These are phyloP conservation scores for Fregetta grallaria DNA, from an alignment of 2,113 vertebrate species.

Conservation along the genomic window DNA sequence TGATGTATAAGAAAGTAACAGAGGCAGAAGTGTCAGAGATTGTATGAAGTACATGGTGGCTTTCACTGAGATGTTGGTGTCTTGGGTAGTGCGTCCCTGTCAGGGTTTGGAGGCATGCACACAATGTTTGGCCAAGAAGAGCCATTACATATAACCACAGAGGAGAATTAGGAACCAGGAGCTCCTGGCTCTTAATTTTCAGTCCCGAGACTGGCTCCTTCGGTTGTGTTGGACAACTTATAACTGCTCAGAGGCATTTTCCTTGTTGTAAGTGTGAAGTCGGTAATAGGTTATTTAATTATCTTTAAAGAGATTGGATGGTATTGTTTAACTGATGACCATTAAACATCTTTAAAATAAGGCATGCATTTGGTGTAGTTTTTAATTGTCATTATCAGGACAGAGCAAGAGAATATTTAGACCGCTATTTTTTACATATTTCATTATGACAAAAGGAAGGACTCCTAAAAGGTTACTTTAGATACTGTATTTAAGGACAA, in stretches of 20 bases:
- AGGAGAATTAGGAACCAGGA: background rate
- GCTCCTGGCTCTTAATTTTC: background rate
- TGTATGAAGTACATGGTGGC: background rate
- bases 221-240: background rate
- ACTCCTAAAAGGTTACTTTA: background rate
- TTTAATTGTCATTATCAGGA: background rate
- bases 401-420: background rate
- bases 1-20: accelerated
- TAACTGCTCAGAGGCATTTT: background rate
- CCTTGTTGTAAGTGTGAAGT: background rate
- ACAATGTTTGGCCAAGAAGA: background rate
- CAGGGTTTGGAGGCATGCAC: accelerated
- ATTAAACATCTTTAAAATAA: background rate
- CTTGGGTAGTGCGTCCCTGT: background rate
- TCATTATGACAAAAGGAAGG: background rate
- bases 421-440: background rate
- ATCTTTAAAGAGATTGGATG: background rate
- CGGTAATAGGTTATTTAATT: background rate
- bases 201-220: background rate
- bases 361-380: background rate
- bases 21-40: background rate
- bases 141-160: background rate
- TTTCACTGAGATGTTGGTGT: background rate
- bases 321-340: background rate
- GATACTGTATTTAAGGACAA: background rate